Conservation (phyloP, 2,797 vertebrate species). For the Zalophus californianus region DNA sequence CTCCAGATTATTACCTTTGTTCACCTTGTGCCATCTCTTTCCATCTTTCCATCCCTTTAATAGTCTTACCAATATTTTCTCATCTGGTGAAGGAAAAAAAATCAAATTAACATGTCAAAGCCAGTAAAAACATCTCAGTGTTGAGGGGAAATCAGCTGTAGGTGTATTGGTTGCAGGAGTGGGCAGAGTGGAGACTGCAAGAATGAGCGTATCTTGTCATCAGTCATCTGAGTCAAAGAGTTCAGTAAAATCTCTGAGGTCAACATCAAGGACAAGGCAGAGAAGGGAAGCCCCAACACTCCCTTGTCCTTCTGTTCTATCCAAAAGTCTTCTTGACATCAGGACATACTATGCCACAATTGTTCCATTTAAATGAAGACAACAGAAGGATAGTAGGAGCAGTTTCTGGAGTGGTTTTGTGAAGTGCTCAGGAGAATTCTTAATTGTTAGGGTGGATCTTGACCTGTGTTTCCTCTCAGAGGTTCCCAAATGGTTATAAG, state of each 20-base stretch:
- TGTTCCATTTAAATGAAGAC: conserved; percentile 23
- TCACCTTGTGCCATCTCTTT: neutral
- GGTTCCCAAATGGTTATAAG: neutral
- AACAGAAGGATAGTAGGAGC: neutral
- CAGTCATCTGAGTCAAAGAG: neutral
- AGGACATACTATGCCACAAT: neutral
- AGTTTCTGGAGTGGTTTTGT: conserved; percentile 36
- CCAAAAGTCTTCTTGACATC: neutral
- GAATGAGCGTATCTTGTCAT: neutral
- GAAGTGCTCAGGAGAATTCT: conserved; percentile 56
- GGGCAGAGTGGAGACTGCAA: neutral
- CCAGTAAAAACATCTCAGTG: neutral
- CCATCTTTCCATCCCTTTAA: neutral
- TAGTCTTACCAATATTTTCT: neutral
- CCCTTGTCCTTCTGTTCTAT: neutral
- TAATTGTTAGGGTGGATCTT: conserved; percentile 7
- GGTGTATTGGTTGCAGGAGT: neutral
- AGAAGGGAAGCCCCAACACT: neutral
- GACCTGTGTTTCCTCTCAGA: neutral
- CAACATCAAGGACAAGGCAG: neutral
- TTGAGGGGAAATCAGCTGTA: neutral
- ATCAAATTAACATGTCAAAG: neutral
- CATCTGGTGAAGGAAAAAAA: neutral
- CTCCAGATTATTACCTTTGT: neutral
- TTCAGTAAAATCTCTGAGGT: neutral